phyloP scores from a whole-genome alignment of 2,888 invertebrate genomes.

The Patella caerulea region DNA sequence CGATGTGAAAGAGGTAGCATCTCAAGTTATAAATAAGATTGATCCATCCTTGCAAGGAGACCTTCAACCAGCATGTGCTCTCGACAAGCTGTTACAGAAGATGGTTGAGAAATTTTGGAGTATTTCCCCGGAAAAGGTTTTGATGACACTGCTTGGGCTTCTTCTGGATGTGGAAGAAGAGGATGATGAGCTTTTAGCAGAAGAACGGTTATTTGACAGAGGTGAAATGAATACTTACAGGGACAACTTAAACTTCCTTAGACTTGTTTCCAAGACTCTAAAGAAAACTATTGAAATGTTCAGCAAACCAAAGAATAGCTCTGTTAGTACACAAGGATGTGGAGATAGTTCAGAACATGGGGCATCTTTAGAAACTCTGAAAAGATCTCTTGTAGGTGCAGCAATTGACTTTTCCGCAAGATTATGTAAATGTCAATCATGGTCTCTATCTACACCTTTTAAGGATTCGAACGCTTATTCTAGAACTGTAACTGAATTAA shows the following conservation, averaged over 20 bases:
- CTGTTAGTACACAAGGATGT: too few relatives aligned
- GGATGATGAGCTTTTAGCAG: conserved; percentile 41
- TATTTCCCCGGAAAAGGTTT: conserved; percentile 23
- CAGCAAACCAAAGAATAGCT: too few relatives aligned
- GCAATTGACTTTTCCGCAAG: not conserved
- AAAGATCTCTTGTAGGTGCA: not conserved
- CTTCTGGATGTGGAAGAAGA: conserved; percentile 27
- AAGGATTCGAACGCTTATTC: not conserved
- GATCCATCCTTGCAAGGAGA: conserved; percentile 18
- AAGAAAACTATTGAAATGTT: not conserved
- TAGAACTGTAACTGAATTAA: not conserved
- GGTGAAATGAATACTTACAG: conserved; percentile 69
- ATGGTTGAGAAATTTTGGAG: conserved; percentile 33
- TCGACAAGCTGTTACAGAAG: conserved; percentile 30
- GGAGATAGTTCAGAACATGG: too few relatives aligned
- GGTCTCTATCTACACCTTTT: not conserved
- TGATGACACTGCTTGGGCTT: conserved; percentile 30
- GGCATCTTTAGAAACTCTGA: not conserved
- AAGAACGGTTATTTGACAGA: conserved; percentile 65
- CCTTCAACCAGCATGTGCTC: conserved; percentile 39
- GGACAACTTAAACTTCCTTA: conserved; percentile 51
- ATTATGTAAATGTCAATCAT: not conserved
- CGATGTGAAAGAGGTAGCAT: conserved; percentile 55
- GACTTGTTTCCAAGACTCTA: conserved; percentile 10
- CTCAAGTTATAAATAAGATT: conserved; percentile 32